phyloP scores from a whole-genome alignment of 2,888 invertebrate species.

The Enoplolaimus lenunculus region DNA sequence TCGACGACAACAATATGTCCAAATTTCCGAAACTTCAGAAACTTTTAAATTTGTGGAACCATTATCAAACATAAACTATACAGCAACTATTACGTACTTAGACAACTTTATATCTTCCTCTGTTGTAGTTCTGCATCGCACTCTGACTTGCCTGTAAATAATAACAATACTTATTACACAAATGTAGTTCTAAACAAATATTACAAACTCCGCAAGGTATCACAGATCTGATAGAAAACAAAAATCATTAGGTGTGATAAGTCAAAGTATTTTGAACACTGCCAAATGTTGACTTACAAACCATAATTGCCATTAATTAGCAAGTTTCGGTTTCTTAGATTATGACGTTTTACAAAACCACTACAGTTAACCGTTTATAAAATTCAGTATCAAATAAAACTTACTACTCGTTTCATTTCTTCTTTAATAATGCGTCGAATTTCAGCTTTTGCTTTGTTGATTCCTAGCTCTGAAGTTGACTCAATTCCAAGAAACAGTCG shows the following conservation, averaged over 20 bases:
- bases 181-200: neutral
- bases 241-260: too few relatives aligned
- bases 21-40: too few relatives aligned
- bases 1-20: too few relatives aligned
- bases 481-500: slow-evolving; percentile 93
- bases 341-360: neutral
- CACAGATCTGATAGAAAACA: too few relatives aligned
- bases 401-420: slow-evolving; percentile 67
- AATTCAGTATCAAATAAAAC: slow-evolving; percentile 4
- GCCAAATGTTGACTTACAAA: neutral
- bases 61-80: too few relatives aligned
- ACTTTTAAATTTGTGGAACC: too few relatives aligned
- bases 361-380: neutral
- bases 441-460: slow-evolving; percentile 87
- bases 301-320: neutral
- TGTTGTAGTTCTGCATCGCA: slow-evolving; percentile 16
- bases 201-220: too few relatives aligned
- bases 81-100: too few relatives aligned
- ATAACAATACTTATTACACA: neutral
- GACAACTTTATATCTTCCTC: slow-evolving; percentile 21
- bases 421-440: slow-evolving; percentile 94
- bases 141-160: slow-evolving; percentile 11
- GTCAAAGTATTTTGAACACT: neutral
- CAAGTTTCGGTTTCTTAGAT: neutral
- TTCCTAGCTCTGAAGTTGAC: slow-evolving; percentile 86